Base-by-base conservation (phyloP, 1,140 invertebrate genomes). In the Trypoxylus dichotomus region DNA sequence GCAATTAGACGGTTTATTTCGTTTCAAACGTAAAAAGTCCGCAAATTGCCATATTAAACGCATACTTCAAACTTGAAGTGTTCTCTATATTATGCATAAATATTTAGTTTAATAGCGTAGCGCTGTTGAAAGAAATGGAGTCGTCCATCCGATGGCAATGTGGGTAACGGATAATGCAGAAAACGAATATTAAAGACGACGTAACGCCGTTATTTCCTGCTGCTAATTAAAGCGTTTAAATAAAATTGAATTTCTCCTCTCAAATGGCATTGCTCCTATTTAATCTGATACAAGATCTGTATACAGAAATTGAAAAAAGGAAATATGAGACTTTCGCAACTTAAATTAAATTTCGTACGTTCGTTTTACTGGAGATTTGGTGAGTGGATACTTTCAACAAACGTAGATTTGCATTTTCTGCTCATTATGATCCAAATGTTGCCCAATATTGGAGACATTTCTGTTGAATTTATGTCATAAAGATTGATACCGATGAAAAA, bases 181-280 rank as follows among this genome's bases (percentile, higher is more conserved):
- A 68, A 68, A 68, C 27, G 60, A 27, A 68, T 68, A 24, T 27
- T 68, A 68, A 11, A 68, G n/a, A 68, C 60, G 60, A 68, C 60
- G 11, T 10, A 24, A 27, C 60, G 60, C 60, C 60, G 60, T 68
- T 68, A 68, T 68, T 27, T 68, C 60, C 60, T 68, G 60, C 13
- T 24, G 7, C 60, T 68, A 68, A 68, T 68, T 68, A 68, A 68
- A 68, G 24, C 11, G 11, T 27, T 27, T 68, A 24, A 54, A 68
- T 68, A 68, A 68, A 27, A 68, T 24, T 68, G 60, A 27, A 68
- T 68, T 21, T 68, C 24, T 21, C 27, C 24, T 68, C 60, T 29
- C 27, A 15, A 68, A 68, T 13, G 25, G 60, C 60, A 29, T 68
- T 27, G 60, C 60, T 29, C 60, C 21, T 68, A 25, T 29, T 68